phyloP scores from a whole-genome alignment of 2,797 vertebrate species.

The Scleropages formosus region DNA sequence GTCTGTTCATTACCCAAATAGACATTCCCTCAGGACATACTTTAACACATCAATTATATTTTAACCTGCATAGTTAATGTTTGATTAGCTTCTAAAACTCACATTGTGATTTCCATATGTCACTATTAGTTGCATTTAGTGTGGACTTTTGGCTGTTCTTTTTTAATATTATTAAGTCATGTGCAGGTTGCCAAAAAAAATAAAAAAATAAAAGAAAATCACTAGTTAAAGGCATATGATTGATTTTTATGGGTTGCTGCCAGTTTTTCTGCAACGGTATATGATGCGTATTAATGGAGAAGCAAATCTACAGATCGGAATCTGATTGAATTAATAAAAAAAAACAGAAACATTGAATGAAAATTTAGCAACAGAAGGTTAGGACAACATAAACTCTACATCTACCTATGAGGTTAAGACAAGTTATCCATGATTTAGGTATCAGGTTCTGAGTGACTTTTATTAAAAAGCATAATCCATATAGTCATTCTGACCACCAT shows the following conservation, averaged over 20 bases:
- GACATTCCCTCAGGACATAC: not conserved
- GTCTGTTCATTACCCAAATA: slow-evolving; percentile 5
- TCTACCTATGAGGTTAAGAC: too few relatives aligned
- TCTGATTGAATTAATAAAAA: not conserved
- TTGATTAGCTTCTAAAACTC: slow-evolving; percentile 9
- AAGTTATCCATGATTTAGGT: too few relatives aligned
- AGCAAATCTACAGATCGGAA: not conserved
- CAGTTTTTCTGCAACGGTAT: not conserved
- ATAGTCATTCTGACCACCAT: not conserved
- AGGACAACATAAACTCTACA: too few relatives aligned
- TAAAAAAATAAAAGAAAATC: too few relatives aligned
- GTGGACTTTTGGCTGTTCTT: not conserved
- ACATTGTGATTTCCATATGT: not conserved
- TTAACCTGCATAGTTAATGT: not conserved
- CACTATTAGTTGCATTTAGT: not conserved
- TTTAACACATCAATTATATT: not conserved
- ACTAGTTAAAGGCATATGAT: not conserved
- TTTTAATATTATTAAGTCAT: not conserved
- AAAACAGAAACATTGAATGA: not conserved
- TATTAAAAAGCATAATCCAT: not conserved
- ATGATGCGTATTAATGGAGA: not conserved
- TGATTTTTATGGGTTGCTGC: not conserved
- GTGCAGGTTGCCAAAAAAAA: too few relatives aligned
- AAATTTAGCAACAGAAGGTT: too few relatives aligned
- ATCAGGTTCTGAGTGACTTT: too few relatives aligned